phyloP scores from a whole-genome alignment of 2,113 vertebrate species.

The Chaenocephalus aceratus region DNA sequence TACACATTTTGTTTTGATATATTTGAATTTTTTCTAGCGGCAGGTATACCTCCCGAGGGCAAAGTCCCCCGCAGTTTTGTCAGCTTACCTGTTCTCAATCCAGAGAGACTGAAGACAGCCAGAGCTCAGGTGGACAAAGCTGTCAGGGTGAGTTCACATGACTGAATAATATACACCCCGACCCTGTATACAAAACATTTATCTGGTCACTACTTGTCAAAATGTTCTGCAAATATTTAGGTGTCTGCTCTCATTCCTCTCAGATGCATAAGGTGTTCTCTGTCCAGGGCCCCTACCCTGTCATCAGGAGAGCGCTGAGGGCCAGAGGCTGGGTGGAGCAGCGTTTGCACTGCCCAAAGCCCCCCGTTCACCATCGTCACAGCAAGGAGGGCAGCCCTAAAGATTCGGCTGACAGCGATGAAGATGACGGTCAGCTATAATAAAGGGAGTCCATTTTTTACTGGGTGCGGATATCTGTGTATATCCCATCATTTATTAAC shows the following conservation, averaged over 20 bases:
- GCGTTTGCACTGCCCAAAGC: slow-evolving; percentile 41
- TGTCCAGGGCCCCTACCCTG: slow-evolving; percentile 88
- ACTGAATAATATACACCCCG: neutral
- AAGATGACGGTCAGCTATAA: slow-evolving; percentile 66
- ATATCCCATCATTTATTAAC: neutral
- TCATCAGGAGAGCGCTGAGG: slow-evolving; percentile 86
- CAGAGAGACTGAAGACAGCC: slow-evolving; percentile 81
- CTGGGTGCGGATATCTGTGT: neutral
- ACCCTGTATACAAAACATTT: neutral
- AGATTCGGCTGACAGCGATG: slow-evolving; percentile 54
- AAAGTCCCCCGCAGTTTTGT: slow-evolving; percentile 45
- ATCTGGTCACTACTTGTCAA: neutral
- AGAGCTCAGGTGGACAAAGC: slow-evolving; percentile 85
- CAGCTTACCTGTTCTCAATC: slow-evolving; percentile 53
- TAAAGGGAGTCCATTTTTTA: neutral
- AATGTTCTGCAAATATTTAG: neutral
- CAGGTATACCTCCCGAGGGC: slow-evolving; percentile 56
- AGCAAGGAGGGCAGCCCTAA: slow-evolving; percentile 24
- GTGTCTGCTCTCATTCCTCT: slow-evolving; percentile 16
- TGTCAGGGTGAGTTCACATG: slow-evolving; percentile 82
- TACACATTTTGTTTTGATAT: neutral
- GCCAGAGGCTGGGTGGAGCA: slow-evolving; percentile 91
- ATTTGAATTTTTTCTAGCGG: slow-evolving; percentile 8
- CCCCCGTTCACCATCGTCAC: accelerated
- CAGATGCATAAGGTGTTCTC: slow-evolving; percentile 91